These are phyloP conservation scores for Protaetia brevitarsis DNA, from an alignment of 1,140 invertebrate species.

Conservation along the genomic window DNA sequence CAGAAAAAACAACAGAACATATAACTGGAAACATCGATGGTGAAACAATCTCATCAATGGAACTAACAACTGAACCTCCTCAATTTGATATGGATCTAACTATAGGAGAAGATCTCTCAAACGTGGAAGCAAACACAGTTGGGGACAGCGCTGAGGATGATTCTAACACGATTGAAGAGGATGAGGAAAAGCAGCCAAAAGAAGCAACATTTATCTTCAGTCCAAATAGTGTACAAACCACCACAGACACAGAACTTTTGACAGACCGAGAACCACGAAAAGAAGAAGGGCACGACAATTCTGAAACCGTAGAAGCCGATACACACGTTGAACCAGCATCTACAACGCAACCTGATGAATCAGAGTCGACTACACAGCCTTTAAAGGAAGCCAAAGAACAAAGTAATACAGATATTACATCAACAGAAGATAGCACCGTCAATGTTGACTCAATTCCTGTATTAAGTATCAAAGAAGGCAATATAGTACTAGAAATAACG, in stretches of 20 bases:
- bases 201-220: no score
- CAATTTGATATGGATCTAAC: no score
- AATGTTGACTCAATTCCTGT: not conserved
- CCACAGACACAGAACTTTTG: constrained; percentile 30
- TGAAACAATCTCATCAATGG: no score
- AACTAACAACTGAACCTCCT: no score
- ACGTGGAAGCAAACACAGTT: no score
- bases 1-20: no score
- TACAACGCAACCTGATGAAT: constrained; percentile 29
- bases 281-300: constrained; percentile 31
- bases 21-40: no score
- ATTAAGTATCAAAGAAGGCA: not conserved
- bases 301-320: constrained; percentile 26
- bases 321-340: constrained; percentile 18
- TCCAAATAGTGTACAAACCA: no score
- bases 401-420: constrained; percentile 30
- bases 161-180: no score
- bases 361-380: constrained; percentile 28
- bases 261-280: constrained; percentile 38
- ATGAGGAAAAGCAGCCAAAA: no score
- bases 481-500: not conserved
- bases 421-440: constrained; percentile 32
- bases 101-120: no score
- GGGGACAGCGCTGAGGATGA: no score
- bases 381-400: constrained; percentile 27